A percentile compares a stretch with the other conserved stretches of the same genome.
phyloP scores from a whole-genome alignment of 2,113 vertebrate species.

The Caloenas nicobarica region DNA sequence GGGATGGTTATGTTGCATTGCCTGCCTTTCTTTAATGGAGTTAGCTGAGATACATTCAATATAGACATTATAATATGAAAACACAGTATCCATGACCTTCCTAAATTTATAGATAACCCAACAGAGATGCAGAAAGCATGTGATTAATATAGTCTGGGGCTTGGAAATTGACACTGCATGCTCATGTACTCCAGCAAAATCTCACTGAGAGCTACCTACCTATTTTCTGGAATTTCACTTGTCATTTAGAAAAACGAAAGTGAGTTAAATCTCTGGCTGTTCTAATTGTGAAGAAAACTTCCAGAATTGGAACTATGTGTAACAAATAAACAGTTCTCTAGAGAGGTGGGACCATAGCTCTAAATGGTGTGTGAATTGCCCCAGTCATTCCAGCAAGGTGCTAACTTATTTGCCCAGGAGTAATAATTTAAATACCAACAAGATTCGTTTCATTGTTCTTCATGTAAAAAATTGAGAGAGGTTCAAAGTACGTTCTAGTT shows the following conservation, averaged over 20 bases:
- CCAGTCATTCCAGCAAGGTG: not conserved
- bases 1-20: not conserved
- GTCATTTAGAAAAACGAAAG: constrained; percentile 22
- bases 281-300: constrained; percentile 24
- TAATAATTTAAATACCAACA: not conserved
- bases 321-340: not conserved
- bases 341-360: not conserved
- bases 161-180: not conserved
- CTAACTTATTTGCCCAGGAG: not conserved
- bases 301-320: not conserved
- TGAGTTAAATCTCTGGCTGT: not conserved
- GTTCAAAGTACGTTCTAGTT: not conserved
- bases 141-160: not conserved
- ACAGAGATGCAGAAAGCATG: not conserved
- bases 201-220: not conserved
- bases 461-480: not conserved
- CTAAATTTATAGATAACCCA: not conserved
- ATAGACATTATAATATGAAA: not conserved
- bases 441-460: not conserved
- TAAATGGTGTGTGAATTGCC: not conserved
- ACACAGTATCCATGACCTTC: not conserved
- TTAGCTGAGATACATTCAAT: not conserved
- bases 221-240: constrained; percentile 1
- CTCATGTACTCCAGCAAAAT: not conserved
- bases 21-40: constrained; percentile 1